Evolutionary conservation across 2,888 invertebrate genomes (phyloP).

Genomic region (Byasa hedistus): DNA sequence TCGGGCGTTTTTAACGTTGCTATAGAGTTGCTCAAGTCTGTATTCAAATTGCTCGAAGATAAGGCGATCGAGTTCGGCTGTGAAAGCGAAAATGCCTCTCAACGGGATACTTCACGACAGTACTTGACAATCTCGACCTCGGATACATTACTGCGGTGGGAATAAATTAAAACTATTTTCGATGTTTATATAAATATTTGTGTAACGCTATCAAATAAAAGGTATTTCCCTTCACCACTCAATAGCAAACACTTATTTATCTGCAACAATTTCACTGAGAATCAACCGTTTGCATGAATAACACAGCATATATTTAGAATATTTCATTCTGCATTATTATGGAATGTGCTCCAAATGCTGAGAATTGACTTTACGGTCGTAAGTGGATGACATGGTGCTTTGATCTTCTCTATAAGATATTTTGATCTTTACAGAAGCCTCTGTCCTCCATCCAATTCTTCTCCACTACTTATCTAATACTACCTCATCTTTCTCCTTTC

Average conservation of each 20-base stretch:
- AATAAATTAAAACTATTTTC: background rate
- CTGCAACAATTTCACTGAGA: background rate
- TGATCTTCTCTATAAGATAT: too few relatives aligned
- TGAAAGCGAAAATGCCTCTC: conserved; percentile 20
- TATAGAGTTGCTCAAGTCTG: conserved; percentile 3
- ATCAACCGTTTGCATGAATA: background rate
- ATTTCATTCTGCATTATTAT: too few relatives aligned
- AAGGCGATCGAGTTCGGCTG: conserved; percentile 9
- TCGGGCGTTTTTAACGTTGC: conserved; percentile 12
- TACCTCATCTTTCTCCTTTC: too few relatives aligned
- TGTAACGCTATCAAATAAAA: background rate
- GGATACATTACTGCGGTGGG: background rate
- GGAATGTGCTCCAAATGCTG: too few relatives aligned
- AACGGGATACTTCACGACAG: conserved; percentile 8
- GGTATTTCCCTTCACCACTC: background rate
- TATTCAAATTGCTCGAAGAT: conserved; percentile 23
- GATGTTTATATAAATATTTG: background rate
- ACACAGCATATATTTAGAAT: too few relatives aligned
- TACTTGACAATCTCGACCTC: conserved; percentile 2
- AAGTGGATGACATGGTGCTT: too few relatives aligned
- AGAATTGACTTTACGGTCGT: too few relatives aligned
- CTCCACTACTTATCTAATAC: too few relatives aligned
- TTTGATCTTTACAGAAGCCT: too few relatives aligned
- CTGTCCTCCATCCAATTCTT: too few relatives aligned
- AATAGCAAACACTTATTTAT: background rate